These are phyloP conservation scores for Podarcis siculus DNA, from an alignment of 2,797 vertebrate species.

Conservation along the genomic window DNA sequence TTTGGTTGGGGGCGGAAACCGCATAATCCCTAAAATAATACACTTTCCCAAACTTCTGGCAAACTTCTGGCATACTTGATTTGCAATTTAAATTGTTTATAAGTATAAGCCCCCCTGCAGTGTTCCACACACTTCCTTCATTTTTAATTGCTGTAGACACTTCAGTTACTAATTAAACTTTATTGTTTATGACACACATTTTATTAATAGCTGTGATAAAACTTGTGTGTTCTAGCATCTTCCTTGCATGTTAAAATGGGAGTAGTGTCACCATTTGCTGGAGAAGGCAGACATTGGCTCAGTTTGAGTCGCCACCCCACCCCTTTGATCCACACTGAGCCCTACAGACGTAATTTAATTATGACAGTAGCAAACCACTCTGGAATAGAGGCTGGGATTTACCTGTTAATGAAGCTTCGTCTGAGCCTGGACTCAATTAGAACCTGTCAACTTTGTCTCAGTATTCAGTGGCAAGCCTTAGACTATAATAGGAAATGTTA, in stretches of 20 bases:
- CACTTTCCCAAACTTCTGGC: conserved; percentile 62
- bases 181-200: conserved; percentile 79
- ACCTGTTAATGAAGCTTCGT: neutral
- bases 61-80: conserved; percentile 69
- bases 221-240: conserved; percentile 54
- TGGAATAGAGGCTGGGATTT: neutral
- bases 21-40: conserved; percentile 31
- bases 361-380: neutral
- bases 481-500: neutral
- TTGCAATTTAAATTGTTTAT: conserved; percentile 79
- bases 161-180: conserved; percentile 82
- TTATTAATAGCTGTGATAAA: conserved; percentile 76
- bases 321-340: neutral
- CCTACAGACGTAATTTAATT: neutral
- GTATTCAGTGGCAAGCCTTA: neutral
- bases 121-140: conserved; percentile 76
- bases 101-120: conserved; percentile 74
- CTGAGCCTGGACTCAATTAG: neutral
- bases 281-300: neutral
- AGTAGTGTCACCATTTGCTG: conserved; percentile 12
- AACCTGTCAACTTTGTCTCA: neutral
- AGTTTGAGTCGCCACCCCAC: neutral
- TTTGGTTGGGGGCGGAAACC: neutral
- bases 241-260: conserved; percentile 53
- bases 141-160: conserved; percentile 78